A percentile compares a stretch with the other conserved stretches of the same genome.
Conservation (phyloP, 2,113 vertebrate species). For the Ursus arctos region DNA sequence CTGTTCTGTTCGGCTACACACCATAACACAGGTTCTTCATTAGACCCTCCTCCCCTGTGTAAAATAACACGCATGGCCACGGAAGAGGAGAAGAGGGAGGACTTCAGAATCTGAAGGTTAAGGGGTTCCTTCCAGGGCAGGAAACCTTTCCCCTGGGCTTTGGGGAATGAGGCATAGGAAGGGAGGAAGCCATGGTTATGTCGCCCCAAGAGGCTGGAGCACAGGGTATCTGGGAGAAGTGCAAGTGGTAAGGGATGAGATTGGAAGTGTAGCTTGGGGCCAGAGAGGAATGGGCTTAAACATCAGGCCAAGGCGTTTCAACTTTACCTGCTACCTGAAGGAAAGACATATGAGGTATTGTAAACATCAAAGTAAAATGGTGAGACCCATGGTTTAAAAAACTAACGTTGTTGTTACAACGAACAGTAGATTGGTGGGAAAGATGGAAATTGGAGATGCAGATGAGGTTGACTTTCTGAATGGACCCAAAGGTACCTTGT, state of each 20-base stretch:
- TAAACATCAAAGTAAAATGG: constrained; percentile 39
- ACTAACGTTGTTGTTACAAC: not conserved
- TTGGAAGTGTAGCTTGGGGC: not conserved
- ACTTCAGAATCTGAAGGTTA: not conserved
- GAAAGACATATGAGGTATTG: not conserved
- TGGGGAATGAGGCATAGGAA: not conserved
- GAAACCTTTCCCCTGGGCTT: not conserved
- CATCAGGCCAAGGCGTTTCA: not conserved
- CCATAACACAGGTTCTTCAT: not conserved
- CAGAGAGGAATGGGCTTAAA: not conserved
- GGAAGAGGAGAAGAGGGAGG: not conserved
- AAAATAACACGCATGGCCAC: not conserved
- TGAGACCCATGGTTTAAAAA: not conserved
- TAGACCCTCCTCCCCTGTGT: not conserved
- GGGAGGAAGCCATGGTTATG: not conserved
- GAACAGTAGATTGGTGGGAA: not conserved
- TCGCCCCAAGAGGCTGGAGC: not conserved
- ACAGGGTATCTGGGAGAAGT: not conserved
- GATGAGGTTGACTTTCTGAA: not conserved
- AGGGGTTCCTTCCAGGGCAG: not conserved
- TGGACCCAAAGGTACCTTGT: not conserved
- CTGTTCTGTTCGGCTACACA: not conserved
- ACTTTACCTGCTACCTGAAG: not conserved
- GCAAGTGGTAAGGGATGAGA: not conserved
- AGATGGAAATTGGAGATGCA: not conserved